A percentile compares a stretch with the other conserved stretches of the same genome.
Conservation (phyloP, 2,113 vertebrate genomes). For the Oreochromis niloticus region DNA sequence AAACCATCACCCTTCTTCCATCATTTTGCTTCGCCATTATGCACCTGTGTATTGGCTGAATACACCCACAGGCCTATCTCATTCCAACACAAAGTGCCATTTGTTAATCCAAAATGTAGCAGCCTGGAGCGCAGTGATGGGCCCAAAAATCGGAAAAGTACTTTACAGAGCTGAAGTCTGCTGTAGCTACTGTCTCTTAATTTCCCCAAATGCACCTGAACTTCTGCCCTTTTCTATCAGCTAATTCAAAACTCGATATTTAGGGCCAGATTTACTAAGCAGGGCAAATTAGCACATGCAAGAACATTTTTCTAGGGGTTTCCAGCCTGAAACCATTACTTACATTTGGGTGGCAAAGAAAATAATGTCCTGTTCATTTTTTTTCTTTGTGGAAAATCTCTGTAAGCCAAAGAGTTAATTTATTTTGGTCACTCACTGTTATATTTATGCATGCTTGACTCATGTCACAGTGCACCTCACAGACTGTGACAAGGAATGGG, state of each 20-base stretch:
- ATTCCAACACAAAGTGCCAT: conserved; percentile 44
- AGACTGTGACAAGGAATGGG: background rate
- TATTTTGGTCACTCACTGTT: background rate
- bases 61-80: conserved; percentile 46
- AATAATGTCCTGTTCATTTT: background rate
- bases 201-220: background rate
- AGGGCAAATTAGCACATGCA: background rate
- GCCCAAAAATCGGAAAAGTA: conserved; percentile 13
- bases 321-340: background rate
- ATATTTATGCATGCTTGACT: background rate
- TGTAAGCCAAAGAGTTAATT: background rate
- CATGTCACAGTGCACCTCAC: background rate
- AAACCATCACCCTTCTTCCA: conserved; percentile 43
- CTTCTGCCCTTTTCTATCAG: background rate
- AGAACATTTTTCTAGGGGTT: background rate
- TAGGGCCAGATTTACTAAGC: background rate
- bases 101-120: conserved; percentile 52
- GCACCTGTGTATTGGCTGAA: conserved; percentile 53
- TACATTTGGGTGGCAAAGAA: background rate
- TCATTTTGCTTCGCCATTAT: conserved; percentile 29
- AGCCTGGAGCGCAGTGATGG: background rate
- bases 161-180: background rate
- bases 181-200: background rate
- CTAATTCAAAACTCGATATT: background rate
- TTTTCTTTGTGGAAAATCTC: background rate